Percentiles rank a stretch among this genome's conserved stretches.
These are phyloP conservation scores for Parotocinclus haroldoi DNA, from an alignment of 2,797 vertebrate species.

Conservation along the genomic window DNA sequence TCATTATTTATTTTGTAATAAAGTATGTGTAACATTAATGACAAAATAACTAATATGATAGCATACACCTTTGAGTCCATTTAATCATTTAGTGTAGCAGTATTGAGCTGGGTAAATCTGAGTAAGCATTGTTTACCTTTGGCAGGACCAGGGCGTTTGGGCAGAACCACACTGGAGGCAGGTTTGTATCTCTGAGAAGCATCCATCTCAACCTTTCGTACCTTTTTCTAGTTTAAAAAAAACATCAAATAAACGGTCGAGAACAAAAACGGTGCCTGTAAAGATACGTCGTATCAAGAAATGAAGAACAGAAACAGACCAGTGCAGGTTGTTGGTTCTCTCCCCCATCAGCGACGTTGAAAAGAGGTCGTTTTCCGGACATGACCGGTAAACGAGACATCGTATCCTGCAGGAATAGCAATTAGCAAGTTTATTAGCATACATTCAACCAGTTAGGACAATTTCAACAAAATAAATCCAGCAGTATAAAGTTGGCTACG, in stretches of 20 bases:
- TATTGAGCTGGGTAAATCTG: too few species aligned
- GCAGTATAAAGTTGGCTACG: background rate
- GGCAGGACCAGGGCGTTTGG: constrained; percentile 40
- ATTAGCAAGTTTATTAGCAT: too few species aligned
- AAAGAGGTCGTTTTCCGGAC: constrained; percentile 59
- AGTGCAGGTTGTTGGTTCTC: constrained; percentile 59
- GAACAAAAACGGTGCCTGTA: background rate
- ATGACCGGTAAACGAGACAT: constrained; percentile 68
- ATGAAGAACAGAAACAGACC: constrained; percentile 48
- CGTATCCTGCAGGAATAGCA: constrained; percentile 42
- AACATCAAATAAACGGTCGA: constrained; percentile 14
- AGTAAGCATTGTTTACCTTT: too few species aligned
- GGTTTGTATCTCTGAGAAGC: constrained; percentile 38
- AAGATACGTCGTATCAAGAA: background rate
- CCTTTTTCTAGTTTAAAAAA: constrained; percentile 57
- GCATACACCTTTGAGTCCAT: too few species aligned
- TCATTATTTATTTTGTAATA: too few species aligned
- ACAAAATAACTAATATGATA: too few species aligned
- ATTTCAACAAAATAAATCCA: too few species aligned
- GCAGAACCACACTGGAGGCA: constrained; percentile 54
- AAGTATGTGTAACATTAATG: too few species aligned
- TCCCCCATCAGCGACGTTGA: constrained; percentile 54
- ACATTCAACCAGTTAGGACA: too few species aligned
- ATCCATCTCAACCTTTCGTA: constrained; percentile 57
- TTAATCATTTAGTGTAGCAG: too few species aligned